Evolutionary conservation across 2,113 vertebrate genomes (phyloP).

Genomic region (human): DNA sequence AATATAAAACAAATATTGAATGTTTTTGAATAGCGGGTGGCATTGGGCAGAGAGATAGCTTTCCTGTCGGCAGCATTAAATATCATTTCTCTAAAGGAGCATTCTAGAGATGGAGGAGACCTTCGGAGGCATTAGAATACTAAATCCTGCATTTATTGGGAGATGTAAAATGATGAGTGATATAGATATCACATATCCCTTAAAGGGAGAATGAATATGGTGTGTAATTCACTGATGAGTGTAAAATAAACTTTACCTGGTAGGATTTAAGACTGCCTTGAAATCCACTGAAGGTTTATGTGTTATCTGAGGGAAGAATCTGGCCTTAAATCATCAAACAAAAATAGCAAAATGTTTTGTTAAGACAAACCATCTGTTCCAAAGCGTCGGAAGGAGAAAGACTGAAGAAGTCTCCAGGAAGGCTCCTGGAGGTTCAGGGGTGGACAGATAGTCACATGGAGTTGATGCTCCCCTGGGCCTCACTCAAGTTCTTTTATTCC

Average conservation of each 20-base stretch:
- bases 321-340: constrained; percentile 58
- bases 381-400: constrained; percentile 12
- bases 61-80: constrained; percentile 29
- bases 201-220: background rate
- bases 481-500: background rate
- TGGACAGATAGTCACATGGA: background rate
- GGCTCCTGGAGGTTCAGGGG: background rate
- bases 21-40: constrained; percentile 67
- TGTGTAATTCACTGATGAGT: background rate
- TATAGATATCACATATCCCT: background rate
- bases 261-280: constrained; percentile 32
- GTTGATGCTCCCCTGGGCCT: background rate
- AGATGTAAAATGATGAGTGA: constrained; percentile 22
- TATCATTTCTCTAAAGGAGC: constrained; percentile 62
- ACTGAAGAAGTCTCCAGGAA: constrained; percentile 4
- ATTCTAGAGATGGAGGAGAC: constrained; percentile 43
- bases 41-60: constrained; percentile 40
- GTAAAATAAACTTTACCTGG: background rate
- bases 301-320: constrained; percentile 26
- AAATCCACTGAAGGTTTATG: background rate
- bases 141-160: constrained; percentile 58
- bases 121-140: constrained; percentile 26
- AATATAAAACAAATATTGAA: constrained; percentile 75
- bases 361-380: constrained; percentile 59
- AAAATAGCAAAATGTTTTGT: constrained; percentile 64